A percentile compares a stretch with the other conserved stretches of the same genome.
phyloP scores from a whole-genome alignment of 2,113 vertebrate genomes.

The Pongo pygmaeus region DNA sequence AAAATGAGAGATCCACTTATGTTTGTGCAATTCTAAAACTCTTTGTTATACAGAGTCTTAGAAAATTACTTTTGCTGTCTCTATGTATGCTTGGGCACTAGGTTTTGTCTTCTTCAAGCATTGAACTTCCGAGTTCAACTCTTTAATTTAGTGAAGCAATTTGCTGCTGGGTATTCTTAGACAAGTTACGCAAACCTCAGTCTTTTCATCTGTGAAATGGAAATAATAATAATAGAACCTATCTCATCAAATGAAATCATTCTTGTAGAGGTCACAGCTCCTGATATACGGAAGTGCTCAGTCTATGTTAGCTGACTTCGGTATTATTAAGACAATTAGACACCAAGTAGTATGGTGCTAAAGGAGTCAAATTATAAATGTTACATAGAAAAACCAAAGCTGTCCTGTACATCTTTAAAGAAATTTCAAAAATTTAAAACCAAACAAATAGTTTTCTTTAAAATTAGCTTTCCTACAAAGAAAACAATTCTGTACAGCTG shows the following conservation, averaged over 20 bases:
- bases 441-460: constrained; percentile 1
- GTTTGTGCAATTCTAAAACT: neutral
- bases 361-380: neutral
- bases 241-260: neutral
- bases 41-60: neutral
- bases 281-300: neutral
- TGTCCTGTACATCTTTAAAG: neutral
- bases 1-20: neutral
- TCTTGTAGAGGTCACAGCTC: neutral
- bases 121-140: neutral
- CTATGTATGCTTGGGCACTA: neutral
- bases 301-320: neutral
- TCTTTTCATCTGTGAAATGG: neutral
- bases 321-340: constrained; percentile 8
- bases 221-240: neutral
- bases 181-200: constrained; percentile 3
- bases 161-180: neutral
- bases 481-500: neutral
- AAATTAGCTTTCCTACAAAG: neutral
- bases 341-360: neutral
- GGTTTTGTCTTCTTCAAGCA: neutral
- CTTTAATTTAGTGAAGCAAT: neutral
- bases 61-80: constrained; percentile 5
- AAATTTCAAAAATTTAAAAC: constrained; percentile 11
- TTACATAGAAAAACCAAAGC: neutral